Percentiles rank a stretch among this genome's conserved stretches.
These are phyloP conservation scores for Synergus umbraculus DNA, from an alignment of 2,888 invertebrate species.

Conservation along the genomic window DNA sequence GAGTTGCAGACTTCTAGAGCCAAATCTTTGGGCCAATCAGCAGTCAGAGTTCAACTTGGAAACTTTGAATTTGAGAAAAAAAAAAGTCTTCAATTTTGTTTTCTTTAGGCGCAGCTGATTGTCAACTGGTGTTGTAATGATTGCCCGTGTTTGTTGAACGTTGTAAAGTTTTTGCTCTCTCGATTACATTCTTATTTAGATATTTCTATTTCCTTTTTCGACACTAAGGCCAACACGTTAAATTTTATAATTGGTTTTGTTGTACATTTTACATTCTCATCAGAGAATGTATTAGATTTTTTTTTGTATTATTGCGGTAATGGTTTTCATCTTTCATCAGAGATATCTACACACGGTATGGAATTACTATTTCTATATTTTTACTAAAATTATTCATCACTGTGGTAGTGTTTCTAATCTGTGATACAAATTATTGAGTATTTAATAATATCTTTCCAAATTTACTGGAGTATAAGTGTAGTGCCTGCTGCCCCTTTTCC, in stretches of 20 bases:
- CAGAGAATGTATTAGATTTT: background rate
- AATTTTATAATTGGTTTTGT: conserved; percentile 45
- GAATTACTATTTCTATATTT: conserved; percentile 50
- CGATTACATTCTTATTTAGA: conserved; percentile 42
- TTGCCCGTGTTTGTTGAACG: conserved; percentile 68
- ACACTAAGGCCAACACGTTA: conserved; percentile 42
- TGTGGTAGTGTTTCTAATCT: conserved; percentile 25
- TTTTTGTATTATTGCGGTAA: conserved; percentile 43
- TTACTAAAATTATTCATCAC: conserved; percentile 46
- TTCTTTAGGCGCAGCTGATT: conserved; percentile 76
- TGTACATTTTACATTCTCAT: background rate
- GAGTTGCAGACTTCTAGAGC: conserved; percentile 74
- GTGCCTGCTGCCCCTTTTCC: background rate
- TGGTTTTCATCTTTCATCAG: conserved; percentile 52
- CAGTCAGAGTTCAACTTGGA: conserved; percentile 73
- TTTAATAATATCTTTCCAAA: conserved; percentile 39
- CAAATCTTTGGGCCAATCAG: conserved; percentile 74
- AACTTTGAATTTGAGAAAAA: conserved; percentile 49
- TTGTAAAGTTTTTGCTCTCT: conserved; percentile 63
- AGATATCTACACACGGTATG: conserved; percentile 57
- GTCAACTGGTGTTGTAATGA: conserved; percentile 75
- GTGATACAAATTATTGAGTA: conserved; percentile 44
- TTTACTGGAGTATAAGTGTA: background rate
- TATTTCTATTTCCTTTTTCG: conserved; percentile 46
- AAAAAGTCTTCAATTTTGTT: conserved; percentile 67